Conservation (phyloP, 2,113 vertebrate genomes). For the Enhydra lutris region DNA sequence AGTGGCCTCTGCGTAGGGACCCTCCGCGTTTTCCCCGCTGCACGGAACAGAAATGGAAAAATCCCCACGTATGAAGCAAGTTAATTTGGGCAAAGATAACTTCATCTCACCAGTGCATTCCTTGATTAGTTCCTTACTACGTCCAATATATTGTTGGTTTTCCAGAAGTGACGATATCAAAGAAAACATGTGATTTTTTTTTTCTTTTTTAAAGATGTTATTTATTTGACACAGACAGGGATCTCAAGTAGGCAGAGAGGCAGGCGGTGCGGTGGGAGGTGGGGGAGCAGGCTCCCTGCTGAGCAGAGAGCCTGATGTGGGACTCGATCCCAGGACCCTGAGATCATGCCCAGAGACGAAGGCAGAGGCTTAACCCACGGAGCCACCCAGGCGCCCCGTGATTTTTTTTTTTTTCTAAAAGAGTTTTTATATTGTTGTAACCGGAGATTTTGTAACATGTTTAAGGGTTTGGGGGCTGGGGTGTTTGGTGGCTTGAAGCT, state of each 20-base stretch:
- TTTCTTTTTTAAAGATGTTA: not conserved
- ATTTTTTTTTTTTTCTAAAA: not conserved
- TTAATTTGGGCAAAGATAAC: not conserved
- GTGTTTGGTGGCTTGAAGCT: not conserved
- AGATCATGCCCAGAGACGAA: too few species aligned
- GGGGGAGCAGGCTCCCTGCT: too few species aligned
- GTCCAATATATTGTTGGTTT: not conserved
- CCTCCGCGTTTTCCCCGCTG: not conserved
- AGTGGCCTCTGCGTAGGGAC: not conserved
- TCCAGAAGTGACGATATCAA: not conserved
- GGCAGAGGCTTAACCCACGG: too few species aligned
- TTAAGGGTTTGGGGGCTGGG: not conserved
- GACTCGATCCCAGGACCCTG: too few species aligned
- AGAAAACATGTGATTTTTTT: not conserved
- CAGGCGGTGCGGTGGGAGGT: accelerated
- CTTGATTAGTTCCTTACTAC: not conserved
- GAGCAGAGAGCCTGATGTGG: too few species aligned
- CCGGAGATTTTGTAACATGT: not conserved
- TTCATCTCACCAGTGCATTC: not conserved
- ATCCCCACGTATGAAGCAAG: not conserved
- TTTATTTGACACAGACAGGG: too few species aligned
- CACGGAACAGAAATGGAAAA: not conserved
- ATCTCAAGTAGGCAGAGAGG: too few species aligned
- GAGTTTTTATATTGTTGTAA: not conserved
- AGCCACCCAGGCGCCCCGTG: too few species aligned